phyloP scores from a whole-genome alignment of 2,113 vertebrate species.

The Sinocyclocheilus grahami region DNA sequence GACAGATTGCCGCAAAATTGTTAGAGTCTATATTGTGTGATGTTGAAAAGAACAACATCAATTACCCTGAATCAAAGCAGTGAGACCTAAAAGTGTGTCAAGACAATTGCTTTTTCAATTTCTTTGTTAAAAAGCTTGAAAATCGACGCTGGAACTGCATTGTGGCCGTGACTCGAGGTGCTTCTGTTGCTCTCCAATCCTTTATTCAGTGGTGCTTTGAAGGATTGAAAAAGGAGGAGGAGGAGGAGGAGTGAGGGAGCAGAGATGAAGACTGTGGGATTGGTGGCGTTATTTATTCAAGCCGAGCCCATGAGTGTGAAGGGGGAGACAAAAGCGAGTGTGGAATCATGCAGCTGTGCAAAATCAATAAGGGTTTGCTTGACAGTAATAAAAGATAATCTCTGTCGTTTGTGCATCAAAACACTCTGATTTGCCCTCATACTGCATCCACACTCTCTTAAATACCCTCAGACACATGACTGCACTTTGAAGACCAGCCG shows the following conservation, averaged over 20 bases:
- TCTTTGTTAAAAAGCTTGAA: slow-evolving; percentile 30
- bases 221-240: slow-evolving; percentile 27
- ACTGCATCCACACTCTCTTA: slow-evolving; percentile 21
- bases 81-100: slow-evolving; percentile 21
- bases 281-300: slow-evolving; percentile 41
- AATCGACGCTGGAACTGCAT: neutral
- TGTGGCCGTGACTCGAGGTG: neutral
- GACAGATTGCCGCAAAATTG: slow-evolving; percentile 1
- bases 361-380: slow-evolving; percentile 36
- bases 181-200: neutral
- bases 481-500: neutral
- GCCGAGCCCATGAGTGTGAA: slow-evolving; percentile 18
- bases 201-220: slow-evolving; percentile 35
- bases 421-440: neutral
- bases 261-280: slow-evolving; percentile 24
- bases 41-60: slow-evolving; percentile 40
- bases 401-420: slow-evolving; percentile 33
- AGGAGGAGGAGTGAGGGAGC: slow-evolving; percentile 28
- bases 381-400: slow-evolving; percentile 43
- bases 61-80: slow-evolving; percentile 32
- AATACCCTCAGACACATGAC: neutral
- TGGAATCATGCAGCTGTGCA: neutral
- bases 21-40: slow-evolving; percentile 1
- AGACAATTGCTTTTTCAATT: slow-evolving; percentile 42
- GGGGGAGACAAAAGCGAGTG: slow-evolving; percentile 5